Evolutionary conservation across 2,113 vertebrate species (phyloP).

Genomic region (Pipa parva): DNA sequence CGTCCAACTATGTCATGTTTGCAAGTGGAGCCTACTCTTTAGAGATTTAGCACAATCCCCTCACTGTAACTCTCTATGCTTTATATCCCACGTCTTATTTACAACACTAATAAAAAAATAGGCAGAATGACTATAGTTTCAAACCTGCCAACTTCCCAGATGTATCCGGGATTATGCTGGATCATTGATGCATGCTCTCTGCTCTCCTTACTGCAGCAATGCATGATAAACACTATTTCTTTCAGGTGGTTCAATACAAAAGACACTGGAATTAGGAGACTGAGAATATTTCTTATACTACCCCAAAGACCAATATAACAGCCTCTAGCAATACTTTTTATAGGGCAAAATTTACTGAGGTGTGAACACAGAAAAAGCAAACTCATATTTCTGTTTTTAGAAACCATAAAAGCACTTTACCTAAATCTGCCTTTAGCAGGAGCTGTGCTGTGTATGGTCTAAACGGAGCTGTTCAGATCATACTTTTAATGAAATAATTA

Average conservation of each 20-base stretch:
- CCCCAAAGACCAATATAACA: background rate
- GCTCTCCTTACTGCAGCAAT: slow-evolving; percentile 21
- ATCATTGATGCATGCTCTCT: slow-evolving; percentile 30
- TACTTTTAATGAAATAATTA: too few relatives aligned
- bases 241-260: slow-evolving; percentile 18
- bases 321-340: background rate
- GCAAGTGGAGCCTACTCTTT: slow-evolving; percentile 32
- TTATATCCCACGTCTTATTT: slow-evolving; percentile 40
- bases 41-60: slow-evolving; percentile 38
- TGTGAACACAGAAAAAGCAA: background rate
- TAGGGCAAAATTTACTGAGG: background rate
- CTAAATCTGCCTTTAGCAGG: background rate
- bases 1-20: slow-evolving; percentile 40
- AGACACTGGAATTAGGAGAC: slow-evolving; percentile 1
- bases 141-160: slow-evolving; percentile 42
- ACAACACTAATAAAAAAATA: slow-evolving; percentile 41
- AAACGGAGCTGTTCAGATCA: too few relatives aligned
- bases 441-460: too few relatives aligned
- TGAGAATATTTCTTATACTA: background rate
- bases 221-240: slow-evolving; percentile 14
- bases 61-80: slow-evolving; percentile 33
- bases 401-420: background rate
- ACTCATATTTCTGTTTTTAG: background rate
- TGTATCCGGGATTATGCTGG: slow-evolving; percentile 38
- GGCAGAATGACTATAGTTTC: slow-evolving; percentile 37